phyloP scores from a whole-genome alignment of 2,797 vertebrate species.

The Gymnopithys bicolor region DNA sequence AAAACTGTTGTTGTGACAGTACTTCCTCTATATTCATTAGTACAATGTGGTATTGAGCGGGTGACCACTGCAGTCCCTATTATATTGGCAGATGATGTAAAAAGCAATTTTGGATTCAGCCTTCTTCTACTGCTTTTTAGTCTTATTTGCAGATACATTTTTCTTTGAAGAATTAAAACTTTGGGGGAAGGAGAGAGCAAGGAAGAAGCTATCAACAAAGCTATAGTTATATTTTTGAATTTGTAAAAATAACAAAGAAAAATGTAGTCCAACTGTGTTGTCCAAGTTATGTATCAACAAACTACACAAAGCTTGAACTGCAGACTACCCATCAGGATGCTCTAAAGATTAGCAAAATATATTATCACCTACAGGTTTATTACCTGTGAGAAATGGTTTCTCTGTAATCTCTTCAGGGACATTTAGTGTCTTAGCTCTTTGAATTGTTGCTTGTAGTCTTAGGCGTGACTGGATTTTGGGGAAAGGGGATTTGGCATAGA shows the following conservation, averaged over 20 bases:
- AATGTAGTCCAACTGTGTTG: not conserved
- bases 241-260: not conserved
- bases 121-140: not conserved
- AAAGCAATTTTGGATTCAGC: not conserved
- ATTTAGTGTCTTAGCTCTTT: not conserved
- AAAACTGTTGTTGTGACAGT: not conserved
- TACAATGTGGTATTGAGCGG: not conserved
- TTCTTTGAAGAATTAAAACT: not conserved
- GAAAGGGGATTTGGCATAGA: not conserved
- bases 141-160: not conserved
- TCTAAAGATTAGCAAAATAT: not conserved
- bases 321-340: not conserved
- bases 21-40: not conserved
- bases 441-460: not conserved
- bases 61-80: not conserved
- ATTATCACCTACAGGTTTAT: not conserved
- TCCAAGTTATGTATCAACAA: not conserved
- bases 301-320: not conserved
- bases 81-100: not conserved
- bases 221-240: not conserved
- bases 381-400: not conserved
- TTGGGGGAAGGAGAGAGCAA: not conserved
- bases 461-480: not conserved
- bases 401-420: conserved; percentile 22
- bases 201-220: not conserved